These are phyloP conservation scores for Biston stratarius DNA, from an alignment of 2,888 invertebrate genomes.

Conservation along the genomic window DNA sequence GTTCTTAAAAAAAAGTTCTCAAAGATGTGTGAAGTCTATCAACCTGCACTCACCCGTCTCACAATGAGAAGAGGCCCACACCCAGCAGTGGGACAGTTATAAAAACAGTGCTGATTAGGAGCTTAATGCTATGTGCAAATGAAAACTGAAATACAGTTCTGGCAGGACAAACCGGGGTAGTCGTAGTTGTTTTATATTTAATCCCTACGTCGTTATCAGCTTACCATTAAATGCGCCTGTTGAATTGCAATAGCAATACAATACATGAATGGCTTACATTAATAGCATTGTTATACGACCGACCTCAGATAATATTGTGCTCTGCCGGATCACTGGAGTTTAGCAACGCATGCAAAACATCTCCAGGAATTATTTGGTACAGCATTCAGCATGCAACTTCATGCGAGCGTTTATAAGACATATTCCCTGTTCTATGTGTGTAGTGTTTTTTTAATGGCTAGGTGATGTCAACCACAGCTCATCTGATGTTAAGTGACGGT, in stretches of 20 bases:
- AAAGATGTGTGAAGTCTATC: too few relatives aligned
- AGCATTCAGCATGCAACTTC: not conserved
- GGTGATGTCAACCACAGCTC: too few relatives aligned
- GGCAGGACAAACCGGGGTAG: not conserved
- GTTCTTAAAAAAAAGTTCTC: too few relatives aligned
- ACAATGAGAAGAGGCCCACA: too few relatives aligned
- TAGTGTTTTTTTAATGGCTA: too few relatives aligned
- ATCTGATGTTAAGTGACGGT: too few relatives aligned
- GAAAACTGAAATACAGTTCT: too few relatives aligned
- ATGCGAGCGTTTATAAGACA: not conserved
- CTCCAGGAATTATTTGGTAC: not conserved
- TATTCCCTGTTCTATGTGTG: too few relatives aligned
- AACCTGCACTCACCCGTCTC: too few relatives aligned
- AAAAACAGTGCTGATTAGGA: too few relatives aligned
- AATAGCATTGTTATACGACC: constrained; percentile 35
- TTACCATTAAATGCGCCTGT: constrained; percentile 29
- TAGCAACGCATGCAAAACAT: not conserved
- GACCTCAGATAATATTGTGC: constrained; percentile 39
- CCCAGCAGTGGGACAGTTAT: too few relatives aligned
- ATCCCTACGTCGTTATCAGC: constrained; percentile 8
- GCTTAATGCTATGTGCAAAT: too few relatives aligned
- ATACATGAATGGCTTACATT: constrained; percentile 32
- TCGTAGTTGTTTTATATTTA: constrained; percentile 1
- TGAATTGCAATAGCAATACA: constrained; percentile 36
- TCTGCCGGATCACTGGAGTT: constrained; percentile 20